Evolutionary conservation across 2,797 vertebrate species (phyloP), one percentile per base, ranked within the genome.

Genomic region (Falco rusticolus): DNA sequence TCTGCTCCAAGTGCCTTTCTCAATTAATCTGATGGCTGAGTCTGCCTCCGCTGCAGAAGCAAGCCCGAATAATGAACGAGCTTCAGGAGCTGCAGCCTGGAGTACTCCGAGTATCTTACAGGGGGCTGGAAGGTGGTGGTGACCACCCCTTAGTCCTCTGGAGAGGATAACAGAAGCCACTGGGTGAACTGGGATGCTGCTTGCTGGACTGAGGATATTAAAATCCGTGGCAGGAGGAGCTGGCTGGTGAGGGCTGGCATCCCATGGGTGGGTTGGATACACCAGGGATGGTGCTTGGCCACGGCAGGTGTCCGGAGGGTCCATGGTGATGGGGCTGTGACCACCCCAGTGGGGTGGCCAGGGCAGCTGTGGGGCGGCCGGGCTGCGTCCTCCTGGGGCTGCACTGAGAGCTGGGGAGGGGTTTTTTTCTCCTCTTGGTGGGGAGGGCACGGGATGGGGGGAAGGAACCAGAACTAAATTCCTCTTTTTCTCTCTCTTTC

Each of bases 401-500:
- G 76, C 72, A 31, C 75, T 0, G 3, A 83, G 28, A 75, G 47
- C 69, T 10, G 84, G 70, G 45, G 19, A n/a, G 29, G 51, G 15
- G 26, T 71, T 2, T 31, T 71, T 1, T 11, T 59, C 76, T 25
- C 28, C 60, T 87, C 51, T 12, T 7, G 34, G 28, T 5, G 48
- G 72, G 74, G 37, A 59, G 92, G 94, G 88, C 61, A 86, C 50
- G 91, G 64, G 45, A 8, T 1, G 31, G 86, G 5, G 80, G 41
- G 22, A 61, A 72, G 34, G 33, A 33, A 89, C 56, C 29, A 70
- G 71, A 86, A 91, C 89, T 92, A 72, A 96, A 93, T 75, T 76
- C 96, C 96, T 96, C 87, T 95, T 96, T 96, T 94, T 96, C 90
- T 97, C 94, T 96, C 78, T 96, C 71, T 84, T 57, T 91, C 78